A percentile compares a stretch with the other conserved stretches of the same genome.
These are phyloP conservation scores for Dipodomys ordii DNA, from an alignment of 2,113 vertebrate species.

Conservation along the genomic window DNA sequence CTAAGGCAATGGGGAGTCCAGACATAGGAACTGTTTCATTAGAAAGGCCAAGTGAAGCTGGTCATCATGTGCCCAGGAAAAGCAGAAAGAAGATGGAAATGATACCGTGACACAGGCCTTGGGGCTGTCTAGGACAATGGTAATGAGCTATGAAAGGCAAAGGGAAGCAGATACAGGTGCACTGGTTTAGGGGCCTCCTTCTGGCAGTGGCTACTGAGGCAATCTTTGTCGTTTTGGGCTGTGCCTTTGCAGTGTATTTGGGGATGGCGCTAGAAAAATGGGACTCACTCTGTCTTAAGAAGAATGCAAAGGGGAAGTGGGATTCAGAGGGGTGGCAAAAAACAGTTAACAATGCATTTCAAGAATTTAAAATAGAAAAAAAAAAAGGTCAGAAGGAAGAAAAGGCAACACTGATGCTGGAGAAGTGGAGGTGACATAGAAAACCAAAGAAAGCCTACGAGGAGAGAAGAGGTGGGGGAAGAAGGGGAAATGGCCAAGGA, in stretches of 20 bases:
- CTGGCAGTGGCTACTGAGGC: neutral
- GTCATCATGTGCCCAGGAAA: fast-evolving
- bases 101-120: neutral
- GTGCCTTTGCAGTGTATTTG: neutral
- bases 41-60: neutral
- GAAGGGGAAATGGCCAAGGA: neutral
- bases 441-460: neutral
- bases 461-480: neutral
- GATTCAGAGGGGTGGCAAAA: no score
- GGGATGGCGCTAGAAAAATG: neutral
- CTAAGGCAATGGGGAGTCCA: neutral
- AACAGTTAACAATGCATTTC: neutral
- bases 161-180: neutral
- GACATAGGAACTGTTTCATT: neutral
- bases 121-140: neutral
- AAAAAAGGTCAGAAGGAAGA: neutral
- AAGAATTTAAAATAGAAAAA: neutral
- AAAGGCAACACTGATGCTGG: neutral
- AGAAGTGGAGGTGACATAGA: neutral
- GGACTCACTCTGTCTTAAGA: neutral
- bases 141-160: neutral
- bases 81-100: neutral
- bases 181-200: neutral
- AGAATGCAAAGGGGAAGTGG: neutral
- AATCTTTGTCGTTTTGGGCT: neutral